Base-by-base conservation (phyloP, 1,140 invertebrate species). In the Drepana arcuata region DNA sequence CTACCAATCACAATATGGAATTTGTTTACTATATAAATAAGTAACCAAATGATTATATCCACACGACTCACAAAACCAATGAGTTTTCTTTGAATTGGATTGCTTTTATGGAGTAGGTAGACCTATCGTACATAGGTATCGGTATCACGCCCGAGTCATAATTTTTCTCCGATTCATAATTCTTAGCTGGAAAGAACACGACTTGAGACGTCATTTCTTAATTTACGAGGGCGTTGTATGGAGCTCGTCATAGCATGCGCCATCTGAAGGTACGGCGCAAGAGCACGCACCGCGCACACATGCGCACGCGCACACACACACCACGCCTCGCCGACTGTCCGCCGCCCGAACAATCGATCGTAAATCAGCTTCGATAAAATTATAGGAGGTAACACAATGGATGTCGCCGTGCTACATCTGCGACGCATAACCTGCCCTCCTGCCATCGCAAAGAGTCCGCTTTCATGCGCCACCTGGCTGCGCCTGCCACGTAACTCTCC, bases 321-420 rank as follows among this genome's bases (percentile, higher is more conserved):
- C 65, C 43, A 53, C 57, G 49, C 42, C 56, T 54, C 58, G 48
- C 58, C 47, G 37, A 63, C 70, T 77, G 75, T 75, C 72, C 72
- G 61, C 70, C 64, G 60, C 59, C 44, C 66, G 66, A 81, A 81
- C 77, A 81, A 81, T 81, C 70, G 77, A 81, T 79, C 77, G 72
- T 81, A 81, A 81, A 81, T 79, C 77, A 74, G 58, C 68, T 73
- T 70, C 72, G 72, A 81, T 79, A 79, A 81, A 78, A 77, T 79
- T 78, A 73, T 81, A 81, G 73, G 70, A 81, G 74, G 74, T 62
- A 74, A 75, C 73, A 69, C 65, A 81, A 81, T 81, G 72, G 70
- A 77, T 71, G 52, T 65, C 61, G 60, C 48, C 53, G 45, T 40
- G 45, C 50, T 42, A 57, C 71, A 74, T 64, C 62, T 64, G 62